Conservation (phyloP, 2,888 invertebrate species). For the Mythimna loreyi region DNA sequence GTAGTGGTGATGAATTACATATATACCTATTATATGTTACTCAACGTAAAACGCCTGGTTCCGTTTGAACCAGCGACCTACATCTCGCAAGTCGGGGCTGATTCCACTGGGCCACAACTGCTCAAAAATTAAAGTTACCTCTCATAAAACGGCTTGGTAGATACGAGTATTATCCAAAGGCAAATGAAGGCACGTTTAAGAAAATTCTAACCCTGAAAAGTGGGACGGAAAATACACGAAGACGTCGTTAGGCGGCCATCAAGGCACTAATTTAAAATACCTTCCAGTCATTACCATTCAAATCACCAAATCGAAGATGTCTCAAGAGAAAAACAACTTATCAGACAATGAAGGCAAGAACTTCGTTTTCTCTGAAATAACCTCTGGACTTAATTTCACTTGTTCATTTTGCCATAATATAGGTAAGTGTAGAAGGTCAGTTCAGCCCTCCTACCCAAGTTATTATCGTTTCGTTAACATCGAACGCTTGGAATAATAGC, state of each 20-base stretch:
- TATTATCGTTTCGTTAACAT: no score
- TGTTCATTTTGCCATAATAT: slow-evolving; percentile 24
- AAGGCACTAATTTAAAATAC: slow-evolving; percentile 35
- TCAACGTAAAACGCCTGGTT: no score
- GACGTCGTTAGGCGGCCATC: slow-evolving; percentile 3
- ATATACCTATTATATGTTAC: no score
- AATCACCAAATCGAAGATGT: slow-evolving; percentile 57
- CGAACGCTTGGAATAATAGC: no score
- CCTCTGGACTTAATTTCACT: slow-evolving; percentile 47
- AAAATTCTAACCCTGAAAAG: slow-evolving; percentile 14
- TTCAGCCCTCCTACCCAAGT: no score
- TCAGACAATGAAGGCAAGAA: slow-evolving; percentile 51
- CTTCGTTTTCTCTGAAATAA: slow-evolving; percentile 44
- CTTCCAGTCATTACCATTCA: slow-evolving; percentile 46
- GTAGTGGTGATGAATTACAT: no score
- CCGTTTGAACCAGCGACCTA: no score
- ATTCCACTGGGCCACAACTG: no score
- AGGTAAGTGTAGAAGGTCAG: neutral
- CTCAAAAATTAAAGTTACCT: neutral
- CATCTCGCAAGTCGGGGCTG: no score
- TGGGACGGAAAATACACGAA: neutral
- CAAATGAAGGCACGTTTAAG: neutral
- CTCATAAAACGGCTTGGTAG: neutral
- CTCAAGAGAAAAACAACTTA: slow-evolving; percentile 52
- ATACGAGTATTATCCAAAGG: neutral